Base-by-base conservation (phyloP, 2,797 vertebrate species). In the Vespertilio murinus region DNA sequence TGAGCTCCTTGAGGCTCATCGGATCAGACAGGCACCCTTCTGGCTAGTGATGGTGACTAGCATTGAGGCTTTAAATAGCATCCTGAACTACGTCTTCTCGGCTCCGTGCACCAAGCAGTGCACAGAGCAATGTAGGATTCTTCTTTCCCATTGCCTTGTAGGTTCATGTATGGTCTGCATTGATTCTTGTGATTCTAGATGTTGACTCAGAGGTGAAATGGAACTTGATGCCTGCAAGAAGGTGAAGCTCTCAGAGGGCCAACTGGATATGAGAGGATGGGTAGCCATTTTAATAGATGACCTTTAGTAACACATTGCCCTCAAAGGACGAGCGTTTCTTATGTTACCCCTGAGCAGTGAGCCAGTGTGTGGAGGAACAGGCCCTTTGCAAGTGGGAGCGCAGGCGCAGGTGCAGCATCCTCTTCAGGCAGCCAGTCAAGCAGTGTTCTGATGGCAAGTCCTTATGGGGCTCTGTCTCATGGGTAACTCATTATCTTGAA, bases 21-120 rank as follows among this genome's bases (percentile, higher is more conserved):
- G 28, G 97, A 14, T 85, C 91, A 25, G 97, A 97, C 96, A 94
- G 96, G 92, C 92, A 49, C 92, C 84, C 71, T 95, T 92, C 91
- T 80, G 8, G 13, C 96, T 95, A 1, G 74, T 97, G 94, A 95
- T 61, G 95, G 97, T 59, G n/a, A 95, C 96, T 59, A 91, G 94
- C 94, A 95, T 95, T 87, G 47, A 88, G 78, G 67, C 96, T 92
- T 18, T 92, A 49, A 96, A 73, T 84, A 86, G 96, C 93, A 81
- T 81, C 88, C 91, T 28, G 3, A 18, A 9, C 92, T 65, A 23
- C 10, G 0, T 9, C 17, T 96, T 95, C 97, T 94, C 90, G 47
- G 74, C 77, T 90, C 91, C 8, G 25, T 52, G 67, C 88, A 38
- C 95, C 47, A 25, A 89, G 30, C 11, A 25, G 6, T 8, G 20